phyloP scores from a whole-genome alignment of 2,113 vertebrate genomes.

The Hippoglossus stenolepis region DNA sequence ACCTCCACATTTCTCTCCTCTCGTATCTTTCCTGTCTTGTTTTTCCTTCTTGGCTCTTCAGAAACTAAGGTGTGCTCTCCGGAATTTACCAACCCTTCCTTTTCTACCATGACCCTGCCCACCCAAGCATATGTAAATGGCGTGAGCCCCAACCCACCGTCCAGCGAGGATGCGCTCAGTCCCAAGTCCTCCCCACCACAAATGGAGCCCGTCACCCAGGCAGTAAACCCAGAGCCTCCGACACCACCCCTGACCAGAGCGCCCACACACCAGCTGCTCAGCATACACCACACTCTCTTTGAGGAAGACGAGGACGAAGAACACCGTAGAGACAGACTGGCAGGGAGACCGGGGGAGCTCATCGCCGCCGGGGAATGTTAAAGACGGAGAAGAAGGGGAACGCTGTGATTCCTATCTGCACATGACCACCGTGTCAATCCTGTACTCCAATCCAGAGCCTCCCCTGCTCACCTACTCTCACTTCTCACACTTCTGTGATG shows the following conservation, averaged over 20 bases:
- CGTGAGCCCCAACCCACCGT: slow-evolving; percentile 76
- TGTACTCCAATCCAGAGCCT: slow-evolving; percentile 38
- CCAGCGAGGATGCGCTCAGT: slow-evolving; percentile 74
- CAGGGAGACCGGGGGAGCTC: slow-evolving; percentile 80
- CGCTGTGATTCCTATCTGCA: slow-evolving; percentile 31
- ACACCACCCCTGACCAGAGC: slow-evolving; percentile 69
- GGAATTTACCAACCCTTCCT: slow-evolving; percentile 74
- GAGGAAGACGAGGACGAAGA: slow-evolving; percentile 81
- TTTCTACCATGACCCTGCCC: slow-evolving; percentile 78
- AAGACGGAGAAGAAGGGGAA: slow-evolving; percentile 30
- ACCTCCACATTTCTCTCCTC: not conserved
- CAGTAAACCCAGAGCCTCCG: slow-evolving; percentile 67
- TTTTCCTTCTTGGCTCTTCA: slow-evolving; percentile 38
- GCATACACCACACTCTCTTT: slow-evolving; percentile 82
- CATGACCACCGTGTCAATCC: slow-evolving; percentile 42
- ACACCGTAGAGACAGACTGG: slow-evolving; percentile 71
- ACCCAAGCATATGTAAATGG: slow-evolving; percentile 80
- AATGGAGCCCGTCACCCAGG: slow-evolving; percentile 55
- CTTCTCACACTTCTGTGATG: slow-evolving; percentile 34
- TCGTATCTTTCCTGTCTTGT: not conserved
- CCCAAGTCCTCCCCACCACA: slow-evolving; percentile 69
- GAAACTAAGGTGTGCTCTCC: slow-evolving; percentile 80
- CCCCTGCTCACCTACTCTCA: slow-evolving; percentile 27
- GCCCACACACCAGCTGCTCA: slow-evolving; percentile 80
- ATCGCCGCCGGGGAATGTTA: slow-evolving; percentile 84